Evolutionary conservation across 2,113 vertebrate genomes (phyloP).

Genomic region (Aleadryas rufinucha): DNA sequence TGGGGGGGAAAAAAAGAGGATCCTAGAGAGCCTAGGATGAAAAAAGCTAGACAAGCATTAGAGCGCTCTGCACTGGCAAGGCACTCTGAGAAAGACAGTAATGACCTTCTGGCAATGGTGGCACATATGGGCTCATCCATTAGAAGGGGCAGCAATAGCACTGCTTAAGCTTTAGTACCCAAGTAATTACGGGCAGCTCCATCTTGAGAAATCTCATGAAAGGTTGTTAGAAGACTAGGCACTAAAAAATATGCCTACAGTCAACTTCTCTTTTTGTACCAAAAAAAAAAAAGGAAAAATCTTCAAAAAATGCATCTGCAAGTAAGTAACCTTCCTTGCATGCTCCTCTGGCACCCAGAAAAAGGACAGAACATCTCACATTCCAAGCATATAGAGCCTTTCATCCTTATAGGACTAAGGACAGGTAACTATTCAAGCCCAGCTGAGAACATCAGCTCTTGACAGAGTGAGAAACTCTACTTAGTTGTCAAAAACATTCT

Average conservation of each 20-base stretch:
- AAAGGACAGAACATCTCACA: not conserved
- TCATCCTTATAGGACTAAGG: not conserved
- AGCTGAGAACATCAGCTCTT: not conserved
- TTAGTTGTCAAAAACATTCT: not conserved
- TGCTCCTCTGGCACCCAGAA: not conserved
- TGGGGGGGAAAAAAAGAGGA: not conserved
- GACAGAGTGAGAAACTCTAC: not conserved
- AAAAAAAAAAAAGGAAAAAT: too few relatives aligned
- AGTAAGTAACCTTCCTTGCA: not conserved
- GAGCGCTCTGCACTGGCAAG: not conserved
- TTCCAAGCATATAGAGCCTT: not conserved
- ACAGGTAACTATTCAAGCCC: not conserved
- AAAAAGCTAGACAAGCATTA: not conserved
- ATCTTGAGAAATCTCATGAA: not conserved
- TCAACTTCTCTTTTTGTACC: not conserved
- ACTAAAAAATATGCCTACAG: not conserved
- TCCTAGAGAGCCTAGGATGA: not conserved
- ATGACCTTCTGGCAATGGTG: not conserved
- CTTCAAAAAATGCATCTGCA: too few relatives aligned
- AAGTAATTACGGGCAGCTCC: not conserved
- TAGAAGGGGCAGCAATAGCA: not conserved
- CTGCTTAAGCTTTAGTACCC: not conserved
- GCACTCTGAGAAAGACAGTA: not conserved
- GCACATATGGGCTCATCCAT: not conserved
- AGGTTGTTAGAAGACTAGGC: not conserved